A percentile compares a stretch with the other conserved stretches of the same genome.
phyloP scores from a whole-genome alignment of 2,888 invertebrate species.

The Slavum lentiscoides region DNA sequence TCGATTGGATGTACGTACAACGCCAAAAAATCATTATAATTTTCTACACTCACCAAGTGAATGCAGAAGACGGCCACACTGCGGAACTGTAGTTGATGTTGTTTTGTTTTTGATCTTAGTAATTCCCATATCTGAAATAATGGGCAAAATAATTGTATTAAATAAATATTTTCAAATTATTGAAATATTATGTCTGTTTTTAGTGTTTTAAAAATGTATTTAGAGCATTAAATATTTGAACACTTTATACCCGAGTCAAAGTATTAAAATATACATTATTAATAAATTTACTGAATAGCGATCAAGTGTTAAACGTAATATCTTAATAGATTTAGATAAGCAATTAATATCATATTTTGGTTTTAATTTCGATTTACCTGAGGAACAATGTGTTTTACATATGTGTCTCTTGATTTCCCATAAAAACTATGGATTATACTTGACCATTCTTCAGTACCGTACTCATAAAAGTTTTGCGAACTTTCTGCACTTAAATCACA shows the following conservation, averaged over 20 bases:
- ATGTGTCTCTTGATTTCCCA: background rate
- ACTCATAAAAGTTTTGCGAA: background rate
- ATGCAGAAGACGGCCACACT: conserved; percentile 30
- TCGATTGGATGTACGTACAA: conserved; percentile 28
- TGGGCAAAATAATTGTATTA: too few species aligned
- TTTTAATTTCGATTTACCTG: conserved; percentile 12
- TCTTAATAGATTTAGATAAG: too few species aligned
- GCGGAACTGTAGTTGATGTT: background rate
- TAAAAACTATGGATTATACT: conserved; percentile 24
- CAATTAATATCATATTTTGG: too few species aligned
- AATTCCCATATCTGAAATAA: conserved; percentile 37
- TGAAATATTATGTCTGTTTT: too few species aligned
- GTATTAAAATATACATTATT: too few species aligned
- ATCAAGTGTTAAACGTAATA: too few species aligned
- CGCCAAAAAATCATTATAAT: conserved; percentile 22
- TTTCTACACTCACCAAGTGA: conserved; percentile 4
- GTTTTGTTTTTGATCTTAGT: conserved; percentile 1
- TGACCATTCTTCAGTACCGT: conserved; percentile 29
- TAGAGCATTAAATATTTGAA: too few species aligned
- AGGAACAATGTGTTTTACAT: background rate
- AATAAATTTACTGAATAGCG: too few species aligned
- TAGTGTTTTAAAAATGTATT: too few species aligned
- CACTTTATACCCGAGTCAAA: too few species aligned
- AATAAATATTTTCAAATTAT: too few species aligned
- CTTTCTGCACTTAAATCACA: conserved; percentile 28